Conservation (phyloP, 2,797 vertebrate species). For the Alcedo atthis region DNA sequence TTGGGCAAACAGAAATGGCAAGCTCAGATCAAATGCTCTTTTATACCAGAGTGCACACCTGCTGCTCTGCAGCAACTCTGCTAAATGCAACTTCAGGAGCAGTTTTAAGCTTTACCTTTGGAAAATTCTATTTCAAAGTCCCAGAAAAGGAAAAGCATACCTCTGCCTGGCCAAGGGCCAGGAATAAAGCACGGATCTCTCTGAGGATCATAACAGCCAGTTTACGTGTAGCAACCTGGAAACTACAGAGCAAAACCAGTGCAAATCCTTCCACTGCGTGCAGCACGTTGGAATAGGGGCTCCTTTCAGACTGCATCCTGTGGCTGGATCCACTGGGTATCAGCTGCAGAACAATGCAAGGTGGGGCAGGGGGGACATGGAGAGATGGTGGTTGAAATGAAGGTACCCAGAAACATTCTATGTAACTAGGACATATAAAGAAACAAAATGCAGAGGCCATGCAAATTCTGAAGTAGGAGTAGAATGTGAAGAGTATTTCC, state of each 20-base stretch:
- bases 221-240: conserved; percentile 94
- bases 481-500: background rate
- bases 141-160: conserved; percentile 74
- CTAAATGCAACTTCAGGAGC: background rate
- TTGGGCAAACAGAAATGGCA: background rate
- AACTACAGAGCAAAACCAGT: conserved; percentile 94
- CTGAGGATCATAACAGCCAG: conserved; percentile 92
- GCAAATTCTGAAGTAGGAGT: background rate
- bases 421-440: background rate
- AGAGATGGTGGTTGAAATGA: background rate
- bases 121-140: background rate
- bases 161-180: conserved; percentile 93
- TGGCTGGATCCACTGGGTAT: conserved; percentile 85
- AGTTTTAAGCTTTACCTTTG: background rate
- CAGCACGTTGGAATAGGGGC: conserved; percentile 92
- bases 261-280: conserved; percentile 96
- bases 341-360: conserved; percentile 63
- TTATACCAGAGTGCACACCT: background rate
- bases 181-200: conserved; percentile 94
- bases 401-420: background rate
- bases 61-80: background rate
- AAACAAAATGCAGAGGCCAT: background rate
- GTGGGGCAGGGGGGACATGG: background rate
- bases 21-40: background rate
- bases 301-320: conserved; percentile 86